These are phyloP conservation scores for Tachina fera DNA, from an alignment of 2,888 invertebrate species.

Conservation along the genomic window DNA sequence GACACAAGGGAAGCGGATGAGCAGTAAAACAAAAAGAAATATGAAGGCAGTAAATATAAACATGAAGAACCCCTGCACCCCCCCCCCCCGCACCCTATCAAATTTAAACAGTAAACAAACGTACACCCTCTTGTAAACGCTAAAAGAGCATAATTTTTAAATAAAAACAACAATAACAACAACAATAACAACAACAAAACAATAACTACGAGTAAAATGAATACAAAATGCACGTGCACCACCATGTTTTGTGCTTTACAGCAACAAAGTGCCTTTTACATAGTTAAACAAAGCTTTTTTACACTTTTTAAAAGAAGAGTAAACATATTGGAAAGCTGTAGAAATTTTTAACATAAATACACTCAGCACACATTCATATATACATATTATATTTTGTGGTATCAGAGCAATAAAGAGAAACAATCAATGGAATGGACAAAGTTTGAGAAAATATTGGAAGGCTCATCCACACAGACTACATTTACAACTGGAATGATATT, in stretches of 20 bases:
- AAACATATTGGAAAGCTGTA: conserved; percentile 59
- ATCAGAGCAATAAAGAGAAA: conserved; percentile 25
- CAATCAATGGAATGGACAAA: conserved; percentile 21
- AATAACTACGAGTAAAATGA: not conserved
- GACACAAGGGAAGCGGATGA: conserved; percentile 31
- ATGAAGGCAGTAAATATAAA: conserved; percentile 35
- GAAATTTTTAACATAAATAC: conserved; percentile 30
- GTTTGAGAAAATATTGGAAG: conserved; percentile 55
- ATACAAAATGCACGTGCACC: conserved; percentile 52
- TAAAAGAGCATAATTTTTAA: conserved; percentile 39
- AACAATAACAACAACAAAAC: no score
- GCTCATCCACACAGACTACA: not conserved
- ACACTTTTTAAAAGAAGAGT: conserved; percentile 20
- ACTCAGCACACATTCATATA: conserved; percentile 1
- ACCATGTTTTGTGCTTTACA: conserved; percentile 43
- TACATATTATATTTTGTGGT: not conserved
- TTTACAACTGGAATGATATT: conserved; percentile 10
- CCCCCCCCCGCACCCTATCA: not conserved
- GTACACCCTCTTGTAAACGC: conserved; percentile 31
- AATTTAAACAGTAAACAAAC: not conserved
- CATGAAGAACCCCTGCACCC: not conserved
- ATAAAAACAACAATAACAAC: conserved; percentile 2
- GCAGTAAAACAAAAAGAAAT: not conserved
- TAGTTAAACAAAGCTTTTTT: conserved; percentile 40
- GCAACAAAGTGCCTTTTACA: not conserved